Percentiles rank a stretch among this genome's conserved stretches.
Evolutionary conservation across 2,797 vertebrate species (phyloP).

Genomic region (Platyrinchus mystaceus): DNA sequence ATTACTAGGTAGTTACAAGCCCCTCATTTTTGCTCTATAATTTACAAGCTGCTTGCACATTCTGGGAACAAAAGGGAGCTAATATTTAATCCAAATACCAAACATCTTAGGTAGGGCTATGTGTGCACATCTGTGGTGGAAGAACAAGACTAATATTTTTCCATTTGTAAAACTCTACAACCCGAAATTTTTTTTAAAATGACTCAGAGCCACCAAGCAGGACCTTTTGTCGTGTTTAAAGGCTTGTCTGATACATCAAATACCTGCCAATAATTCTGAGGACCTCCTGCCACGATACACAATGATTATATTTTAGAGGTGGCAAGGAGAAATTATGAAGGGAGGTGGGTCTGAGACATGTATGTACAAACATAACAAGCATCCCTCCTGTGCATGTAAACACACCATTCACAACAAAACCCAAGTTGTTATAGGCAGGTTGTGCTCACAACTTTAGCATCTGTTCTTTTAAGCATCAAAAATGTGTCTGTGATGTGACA

Average conservation of each 20-base stretch:
- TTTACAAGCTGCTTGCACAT: neutral
- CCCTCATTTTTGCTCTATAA: neutral
- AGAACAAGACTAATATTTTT: neutral
- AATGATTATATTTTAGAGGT: neutral
- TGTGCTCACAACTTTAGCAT: neutral
- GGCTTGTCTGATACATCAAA: neutral
- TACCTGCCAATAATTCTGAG: neutral
- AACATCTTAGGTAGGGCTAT: neutral
- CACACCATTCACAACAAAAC: neutral
- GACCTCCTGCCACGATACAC: neutral
- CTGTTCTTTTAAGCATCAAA: neutral
- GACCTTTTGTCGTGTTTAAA: neutral
- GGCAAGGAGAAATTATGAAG: neutral
- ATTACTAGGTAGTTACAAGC: neutral
- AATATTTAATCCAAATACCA: neutral
- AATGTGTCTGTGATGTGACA: neutral
- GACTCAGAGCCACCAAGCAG: neutral
- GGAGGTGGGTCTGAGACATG: rapidly evolving
- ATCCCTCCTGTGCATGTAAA: neutral
- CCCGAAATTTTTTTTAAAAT: neutral
- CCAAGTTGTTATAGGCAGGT: neutral
- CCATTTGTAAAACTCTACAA: neutral
- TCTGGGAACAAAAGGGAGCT: neutral
- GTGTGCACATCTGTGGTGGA: neutral
- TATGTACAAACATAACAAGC: neutral